Evolutionary conservation across 2,797 vertebrate species (phyloP).

Genomic region (Oceanodroma leucorhoa): DNA sequence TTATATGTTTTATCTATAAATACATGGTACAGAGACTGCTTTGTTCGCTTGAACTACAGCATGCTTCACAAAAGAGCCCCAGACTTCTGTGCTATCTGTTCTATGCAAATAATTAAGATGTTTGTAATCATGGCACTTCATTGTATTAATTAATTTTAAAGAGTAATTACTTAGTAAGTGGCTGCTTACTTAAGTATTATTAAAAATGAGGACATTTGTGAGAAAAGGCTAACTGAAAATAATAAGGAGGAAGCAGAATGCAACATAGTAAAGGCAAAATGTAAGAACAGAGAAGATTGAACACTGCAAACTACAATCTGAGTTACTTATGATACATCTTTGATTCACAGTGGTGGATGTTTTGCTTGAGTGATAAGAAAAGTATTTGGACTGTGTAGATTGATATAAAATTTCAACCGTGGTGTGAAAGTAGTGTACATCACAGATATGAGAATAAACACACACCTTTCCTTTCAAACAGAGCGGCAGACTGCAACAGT

Average conservation of each 20-base stretch:
- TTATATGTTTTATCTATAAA: not conserved
- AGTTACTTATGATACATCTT: not conserved
- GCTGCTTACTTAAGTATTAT: not conserved
- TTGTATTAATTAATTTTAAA: conserved; percentile 3
- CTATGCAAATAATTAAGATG: not conserved
- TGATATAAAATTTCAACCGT: not conserved
- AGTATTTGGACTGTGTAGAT: not conserved
- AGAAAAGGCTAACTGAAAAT: not conserved
- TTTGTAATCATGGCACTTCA: not conserved
- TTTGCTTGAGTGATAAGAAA: not conserved
- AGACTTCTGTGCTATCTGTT: not conserved
- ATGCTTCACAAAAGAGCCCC: not conserved
- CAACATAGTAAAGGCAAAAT: not conserved
- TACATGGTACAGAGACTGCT: not conserved
- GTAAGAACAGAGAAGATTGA: not conserved
- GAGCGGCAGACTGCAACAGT: not conserved
- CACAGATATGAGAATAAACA: not conserved
- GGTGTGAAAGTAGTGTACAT: not conserved
- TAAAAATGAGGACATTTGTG: not conserved
- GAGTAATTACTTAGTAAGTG: not conserved
- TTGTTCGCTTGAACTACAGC: not conserved
- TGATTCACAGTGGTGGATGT: not conserved
- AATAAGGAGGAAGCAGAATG: not conserved
- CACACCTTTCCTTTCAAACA: not conserved
- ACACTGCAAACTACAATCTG: not conserved